A percentile compares a stretch with the other conserved stretches of the same genome.
phyloP scores from a whole-genome alignment of 2,888 invertebrate species.

The Volucella inanis region DNA sequence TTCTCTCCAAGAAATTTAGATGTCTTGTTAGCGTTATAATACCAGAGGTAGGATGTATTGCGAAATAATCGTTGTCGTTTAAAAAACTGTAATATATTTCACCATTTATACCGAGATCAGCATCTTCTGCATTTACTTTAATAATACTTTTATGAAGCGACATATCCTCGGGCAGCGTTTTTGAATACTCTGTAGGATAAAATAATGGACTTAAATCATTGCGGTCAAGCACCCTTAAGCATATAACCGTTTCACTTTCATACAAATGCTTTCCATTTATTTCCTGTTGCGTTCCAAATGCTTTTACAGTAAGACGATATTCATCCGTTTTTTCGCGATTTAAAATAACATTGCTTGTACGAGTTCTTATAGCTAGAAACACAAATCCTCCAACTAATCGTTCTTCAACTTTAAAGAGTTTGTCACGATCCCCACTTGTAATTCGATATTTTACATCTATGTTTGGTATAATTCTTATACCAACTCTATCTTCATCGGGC shows the following conservation, averaged over 20 bases:
- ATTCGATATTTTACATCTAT: constrained; percentile 92
- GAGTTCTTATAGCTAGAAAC: constrained; percentile 94
- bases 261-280: constrained; percentile 85
- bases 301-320: constrained; percentile 91
- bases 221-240: constrained; percentile 90
- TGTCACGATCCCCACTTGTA: constrained; percentile 92
- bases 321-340: constrained; percentile 95
- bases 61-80: constrained; percentile 92
- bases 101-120: constrained; percentile 97
- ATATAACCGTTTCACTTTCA: constrained; percentile 89
- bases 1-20: constrained; percentile 88
- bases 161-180: constrained; percentile 93
- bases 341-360: constrained; percentile 93
- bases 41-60: constrained; percentile 96
- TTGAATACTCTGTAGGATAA: constrained; percentile 93
- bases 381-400: constrained; percentile 96
- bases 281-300: constrained; percentile 86
- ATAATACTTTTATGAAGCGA: constrained; percentile 92
- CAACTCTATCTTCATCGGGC: constrained; percentile 90
- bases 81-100: constrained; percentile 98
- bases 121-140: constrained; percentile 94
- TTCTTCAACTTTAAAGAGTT: constrained; percentile 96
- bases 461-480: constrained; percentile 86
- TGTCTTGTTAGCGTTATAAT: constrained; percentile 92
- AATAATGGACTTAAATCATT: constrained; percentile 97